Evolutionary conservation across 2,113 vertebrate genomes (phyloP).

Genomic region (Pseudopodoces humilis): DNA sequence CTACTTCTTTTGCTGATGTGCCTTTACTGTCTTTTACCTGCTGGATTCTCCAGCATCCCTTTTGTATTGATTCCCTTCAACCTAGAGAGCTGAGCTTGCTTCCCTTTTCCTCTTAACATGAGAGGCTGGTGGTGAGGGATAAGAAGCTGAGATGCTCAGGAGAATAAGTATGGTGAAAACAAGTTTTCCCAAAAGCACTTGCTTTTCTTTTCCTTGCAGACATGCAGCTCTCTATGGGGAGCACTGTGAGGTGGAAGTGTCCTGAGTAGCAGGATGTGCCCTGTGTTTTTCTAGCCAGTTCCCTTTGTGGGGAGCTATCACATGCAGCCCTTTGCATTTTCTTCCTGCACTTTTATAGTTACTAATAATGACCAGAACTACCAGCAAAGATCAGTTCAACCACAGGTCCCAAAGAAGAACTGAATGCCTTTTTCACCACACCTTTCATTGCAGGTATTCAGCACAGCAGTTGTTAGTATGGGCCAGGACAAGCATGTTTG

Average conservation of each 20-base stretch:
- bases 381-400: not conserved
- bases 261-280: not conserved
- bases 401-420: not conserved
- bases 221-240: rapidly evolving
- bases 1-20: not conserved
- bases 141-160: not conserved
- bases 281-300: not conserved
- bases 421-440: not conserved
- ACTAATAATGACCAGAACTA: not conserved
- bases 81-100: not conserved
- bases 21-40: not conserved
- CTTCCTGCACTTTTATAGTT: not conserved
- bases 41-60: not conserved
- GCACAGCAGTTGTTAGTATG: not conserved
- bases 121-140: not conserved
- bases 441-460: not conserved
- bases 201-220: not conserved
- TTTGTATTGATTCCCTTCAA: not conserved
- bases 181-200: not conserved
- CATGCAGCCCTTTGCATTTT: not conserved
- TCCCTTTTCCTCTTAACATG: not conserved
- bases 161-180: not conserved
- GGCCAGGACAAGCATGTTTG: constrained; percentile 1
- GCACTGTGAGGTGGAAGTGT: not conserved
- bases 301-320: not conserved